Evolutionary conservation across 2,113 vertebrate genomes (phyloP).

Genomic region (Empidonax alnorum): DNA sequence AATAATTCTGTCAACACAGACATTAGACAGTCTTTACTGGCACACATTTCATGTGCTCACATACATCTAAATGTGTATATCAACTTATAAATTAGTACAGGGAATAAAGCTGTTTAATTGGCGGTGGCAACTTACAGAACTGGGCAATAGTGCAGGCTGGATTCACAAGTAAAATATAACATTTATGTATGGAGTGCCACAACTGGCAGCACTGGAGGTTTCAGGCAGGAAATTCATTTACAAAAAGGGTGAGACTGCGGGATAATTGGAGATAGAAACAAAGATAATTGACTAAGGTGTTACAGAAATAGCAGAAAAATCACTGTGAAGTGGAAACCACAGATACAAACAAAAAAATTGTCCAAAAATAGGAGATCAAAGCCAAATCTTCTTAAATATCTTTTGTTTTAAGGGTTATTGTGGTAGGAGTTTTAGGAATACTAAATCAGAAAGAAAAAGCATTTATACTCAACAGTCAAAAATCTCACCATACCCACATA

Average conservation of each 20-base stretch:
- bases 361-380: neutral
- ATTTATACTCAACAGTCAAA: neutral
- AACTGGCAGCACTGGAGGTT: neutral
- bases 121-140: neutral
- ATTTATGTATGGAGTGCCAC: neutral
- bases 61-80: neutral
- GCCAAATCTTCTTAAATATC: neutral
- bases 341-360: neutral
- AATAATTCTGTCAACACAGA: neutral
- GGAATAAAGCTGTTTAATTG: neutral
- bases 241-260: neutral
- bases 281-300: neutral
- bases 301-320: neutral
- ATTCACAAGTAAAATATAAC: neutral
- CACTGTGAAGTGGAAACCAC: neutral
- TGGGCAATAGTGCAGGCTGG: neutral
- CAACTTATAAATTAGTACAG: neutral
- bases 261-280: neutral
- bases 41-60: neutral
- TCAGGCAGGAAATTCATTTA: conserved; percentile 4
- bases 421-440: neutral
- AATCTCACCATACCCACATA: neutral
- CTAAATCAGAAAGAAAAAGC: neutral
- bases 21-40: neutral
- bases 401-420: neutral